Conservation (phyloP, 2,888 invertebrate species). For the Calliopum simillimum region DNA sequence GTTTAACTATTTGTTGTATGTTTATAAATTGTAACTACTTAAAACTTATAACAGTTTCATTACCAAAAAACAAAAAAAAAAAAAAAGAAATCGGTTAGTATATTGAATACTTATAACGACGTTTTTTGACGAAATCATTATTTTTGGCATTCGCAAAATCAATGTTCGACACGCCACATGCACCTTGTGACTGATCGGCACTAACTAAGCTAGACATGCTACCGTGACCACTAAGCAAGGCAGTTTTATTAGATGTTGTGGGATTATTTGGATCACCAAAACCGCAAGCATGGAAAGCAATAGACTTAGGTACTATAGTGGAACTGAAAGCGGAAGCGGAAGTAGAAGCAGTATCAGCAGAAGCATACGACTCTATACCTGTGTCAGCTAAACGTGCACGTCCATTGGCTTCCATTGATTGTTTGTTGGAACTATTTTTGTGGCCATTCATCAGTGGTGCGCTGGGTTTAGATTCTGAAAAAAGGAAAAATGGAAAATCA, state of each 20-base stretch:
- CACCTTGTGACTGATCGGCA: conserved; percentile 31
- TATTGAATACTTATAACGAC: conserved; percentile 62
- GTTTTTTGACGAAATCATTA: conserved; percentile 49
- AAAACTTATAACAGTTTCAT: no score
- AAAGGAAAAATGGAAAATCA: neutral
- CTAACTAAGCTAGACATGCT: conserved; percentile 49
- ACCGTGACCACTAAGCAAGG: conserved; percentile 53
- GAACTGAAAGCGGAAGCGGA: conserved; percentile 33
- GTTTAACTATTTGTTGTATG: no score
- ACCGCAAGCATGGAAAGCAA: conserved; percentile 42
- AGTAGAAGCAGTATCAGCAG: conserved; percentile 45
- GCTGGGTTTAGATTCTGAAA: conserved; percentile 45
- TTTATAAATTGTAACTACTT: no score
- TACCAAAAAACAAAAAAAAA: no score
- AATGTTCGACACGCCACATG: conserved; percentile 39
- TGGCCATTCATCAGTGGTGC: conserved; percentile 53
- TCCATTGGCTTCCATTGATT: conserved; percentile 44
- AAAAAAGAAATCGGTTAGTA: conserved; percentile 47
- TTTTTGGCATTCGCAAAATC: conserved; percentile 30
- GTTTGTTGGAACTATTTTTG: conserved; percentile 35
- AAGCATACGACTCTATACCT: conserved; percentile 54
- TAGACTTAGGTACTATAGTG: conserved; percentile 35
- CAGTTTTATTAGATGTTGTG: conserved; percentile 53
- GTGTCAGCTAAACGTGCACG: conserved; percentile 51
- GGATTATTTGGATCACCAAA: conserved; percentile 50